Percentiles rank a stretch among this genome's conserved stretches.
These are phyloP conservation scores for Sigmodon hispidus DNA, from an alignment of 2,113 vertebrate species.

Conservation along the genomic window DNA sequence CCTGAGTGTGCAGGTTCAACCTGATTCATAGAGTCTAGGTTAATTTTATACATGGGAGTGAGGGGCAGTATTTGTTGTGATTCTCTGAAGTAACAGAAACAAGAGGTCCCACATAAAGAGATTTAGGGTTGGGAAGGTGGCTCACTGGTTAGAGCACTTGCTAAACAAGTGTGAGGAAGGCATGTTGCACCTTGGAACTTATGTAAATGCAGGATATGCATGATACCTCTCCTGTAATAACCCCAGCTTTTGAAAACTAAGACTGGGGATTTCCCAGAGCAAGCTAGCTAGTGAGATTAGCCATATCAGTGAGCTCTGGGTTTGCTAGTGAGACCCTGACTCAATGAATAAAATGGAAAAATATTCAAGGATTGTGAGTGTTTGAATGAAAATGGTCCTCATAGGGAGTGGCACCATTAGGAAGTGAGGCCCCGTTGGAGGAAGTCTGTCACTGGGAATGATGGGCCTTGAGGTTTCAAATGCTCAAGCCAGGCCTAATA, in stretches of 20 bases:
- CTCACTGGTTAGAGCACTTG: not conserved
- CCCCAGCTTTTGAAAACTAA: not conserved
- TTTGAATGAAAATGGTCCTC: too few species aligned
- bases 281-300: not conserved
- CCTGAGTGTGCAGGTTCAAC: not conserved
- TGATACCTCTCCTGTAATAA: not conserved
- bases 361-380: not conserved
- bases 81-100: conserved; percentile 17
- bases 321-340: not conserved
- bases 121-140: not conserved
- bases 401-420: too few species aligned
- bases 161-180: not conserved
- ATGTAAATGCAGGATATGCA: too few species aligned
- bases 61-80: not conserved
- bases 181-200: not conserved
- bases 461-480: too few species aligned
- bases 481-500: too few species aligned
- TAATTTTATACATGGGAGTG: not conserved
- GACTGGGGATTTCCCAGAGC: not conserved
- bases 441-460: too few species aligned
- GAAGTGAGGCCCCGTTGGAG: too few species aligned
- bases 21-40: not conserved
- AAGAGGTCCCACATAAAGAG: not conserved
- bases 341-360: not conserved
- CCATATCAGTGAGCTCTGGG: not conserved